phyloP scores from a whole-genome alignment of 2,113 vertebrate genomes.

The Parus major region DNA sequence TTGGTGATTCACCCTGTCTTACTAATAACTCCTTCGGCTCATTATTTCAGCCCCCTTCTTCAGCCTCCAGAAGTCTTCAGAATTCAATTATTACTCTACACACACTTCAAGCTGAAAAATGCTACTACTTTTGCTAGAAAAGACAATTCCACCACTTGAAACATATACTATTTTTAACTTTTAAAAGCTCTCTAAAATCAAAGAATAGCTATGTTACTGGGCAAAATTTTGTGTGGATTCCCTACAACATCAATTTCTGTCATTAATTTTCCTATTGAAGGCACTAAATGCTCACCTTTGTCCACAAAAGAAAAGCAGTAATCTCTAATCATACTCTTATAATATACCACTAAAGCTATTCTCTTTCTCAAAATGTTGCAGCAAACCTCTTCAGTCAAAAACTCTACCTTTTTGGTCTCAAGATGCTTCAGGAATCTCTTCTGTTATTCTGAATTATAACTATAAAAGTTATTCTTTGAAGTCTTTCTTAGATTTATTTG shows the following conservation, averaged over 20 bases:
- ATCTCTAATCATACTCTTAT: not conserved
- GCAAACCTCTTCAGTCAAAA: not conserved
- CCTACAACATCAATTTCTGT: not conserved
- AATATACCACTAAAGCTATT: not conserved
- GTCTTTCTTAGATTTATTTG: constrained; percentile 9
- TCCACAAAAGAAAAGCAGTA: not conserved
- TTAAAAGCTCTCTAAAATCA: not conserved
- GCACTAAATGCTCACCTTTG: not conserved
- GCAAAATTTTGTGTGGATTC: not conserved
- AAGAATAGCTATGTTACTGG: not conserved
- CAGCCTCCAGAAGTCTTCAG: not conserved
- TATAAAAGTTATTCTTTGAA: constrained; percentile 37
- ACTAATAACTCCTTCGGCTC: not conserved
- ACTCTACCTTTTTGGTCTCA: not conserved
- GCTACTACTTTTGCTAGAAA: not conserved
- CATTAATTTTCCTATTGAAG: not conserved
- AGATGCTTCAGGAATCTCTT: constrained; percentile 7
- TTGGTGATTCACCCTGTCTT: not conserved
- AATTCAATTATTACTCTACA: not conserved
- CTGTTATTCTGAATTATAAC: not conserved
- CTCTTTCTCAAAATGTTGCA: not conserved
- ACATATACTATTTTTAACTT: not conserved
- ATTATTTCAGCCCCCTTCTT: not conserved
- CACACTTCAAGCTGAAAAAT: not conserved
- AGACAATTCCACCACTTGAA: not conserved